A percentile compares a stretch with the other conserved stretches of the same genome.
Evolutionary conservation across 1,140 invertebrate species (phyloP).

Genomic region (Aphelenchoides fujianensis): DNA sequence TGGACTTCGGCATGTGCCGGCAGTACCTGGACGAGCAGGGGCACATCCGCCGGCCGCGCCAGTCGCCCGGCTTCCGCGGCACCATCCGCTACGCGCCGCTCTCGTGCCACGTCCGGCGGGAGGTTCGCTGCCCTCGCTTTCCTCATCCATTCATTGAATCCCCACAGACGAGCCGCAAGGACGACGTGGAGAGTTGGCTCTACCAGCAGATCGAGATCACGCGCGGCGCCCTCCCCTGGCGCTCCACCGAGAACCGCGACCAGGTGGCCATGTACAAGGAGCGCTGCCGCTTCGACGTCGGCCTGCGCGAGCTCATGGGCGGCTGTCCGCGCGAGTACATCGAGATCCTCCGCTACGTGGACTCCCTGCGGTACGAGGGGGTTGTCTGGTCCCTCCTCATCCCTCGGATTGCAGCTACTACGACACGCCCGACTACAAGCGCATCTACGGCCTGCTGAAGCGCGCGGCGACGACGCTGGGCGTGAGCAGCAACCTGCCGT

Average conservation of each 20-base stretch:
- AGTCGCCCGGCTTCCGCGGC: conserved; percentile 44
- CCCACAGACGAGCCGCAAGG: conserved; percentile 37
- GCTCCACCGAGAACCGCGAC: conserved; percentile 27
- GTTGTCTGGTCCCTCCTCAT: no score
- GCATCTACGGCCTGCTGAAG: conserved; percentile 19
- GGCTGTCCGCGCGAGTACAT: neutral
- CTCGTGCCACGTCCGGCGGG: conserved; percentile 38
- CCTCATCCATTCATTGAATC: no score
- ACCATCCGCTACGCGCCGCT: conserved; percentile 48
- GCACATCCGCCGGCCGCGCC: conserved; percentile 38
- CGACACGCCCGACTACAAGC: conserved; percentile 27
- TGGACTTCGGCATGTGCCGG: conserved; percentile 59
- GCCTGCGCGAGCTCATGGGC: conserved; percentile 37
- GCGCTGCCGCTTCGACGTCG: conserved; percentile 35
- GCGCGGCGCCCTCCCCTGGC: conserved; percentile 42
- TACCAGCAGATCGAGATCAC: conserved; percentile 43
- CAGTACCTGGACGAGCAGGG: conserved; percentile 55
- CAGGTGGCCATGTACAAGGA: conserved; percentile 38
- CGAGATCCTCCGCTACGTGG: neutral
- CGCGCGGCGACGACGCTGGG: neutral
- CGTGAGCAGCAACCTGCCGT: conserved; percentile 7
- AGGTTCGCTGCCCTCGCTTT: conserved; percentile 32
- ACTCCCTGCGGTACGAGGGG: neutral
- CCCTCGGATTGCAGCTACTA: no score
- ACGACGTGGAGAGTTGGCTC: conserved; percentile 47